Evolutionary conservation across 2,888 invertebrate genomes (phyloP).

Genomic region (Pasiphila rectangulata): DNA sequence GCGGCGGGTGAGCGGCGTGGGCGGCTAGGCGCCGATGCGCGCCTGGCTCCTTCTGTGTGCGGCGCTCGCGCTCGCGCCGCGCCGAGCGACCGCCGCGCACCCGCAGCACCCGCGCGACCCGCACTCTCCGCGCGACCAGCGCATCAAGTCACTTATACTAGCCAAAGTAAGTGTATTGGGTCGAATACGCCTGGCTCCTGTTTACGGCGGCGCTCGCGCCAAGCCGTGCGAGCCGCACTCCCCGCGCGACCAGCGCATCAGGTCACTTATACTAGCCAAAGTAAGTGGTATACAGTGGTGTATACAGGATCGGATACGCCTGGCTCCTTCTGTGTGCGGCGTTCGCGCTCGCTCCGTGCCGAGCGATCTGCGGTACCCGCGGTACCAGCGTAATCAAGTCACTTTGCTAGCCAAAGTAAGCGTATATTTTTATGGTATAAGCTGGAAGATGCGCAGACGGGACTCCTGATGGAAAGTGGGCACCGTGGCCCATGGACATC

Average conservation of each 20-base stretch:
- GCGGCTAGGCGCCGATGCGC: slow-evolving; percentile 75
- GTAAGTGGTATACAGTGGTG: no score
- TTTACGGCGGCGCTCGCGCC: slow-evolving; percentile 77
- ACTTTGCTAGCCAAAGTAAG: slow-evolving; percentile 60
- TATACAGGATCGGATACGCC: no score
- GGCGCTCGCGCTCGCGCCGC: slow-evolving; percentile 74
- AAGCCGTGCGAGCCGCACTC: slow-evolving; percentile 43
- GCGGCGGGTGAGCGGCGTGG: slow-evolving; percentile 68
- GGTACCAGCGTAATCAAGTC: slow-evolving; percentile 47
- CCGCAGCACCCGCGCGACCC: slow-evolving; percentile 29
- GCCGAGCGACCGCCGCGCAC: slow-evolving; percentile 65
- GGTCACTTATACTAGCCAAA: slow-evolving; percentile 64
- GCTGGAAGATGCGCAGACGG: no score
- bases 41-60: slow-evolving; percentile 76
- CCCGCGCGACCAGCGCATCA: slow-evolving; percentile 58
- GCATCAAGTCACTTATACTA: slow-evolving; percentile 64
- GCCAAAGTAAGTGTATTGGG: slow-evolving; percentile 53
- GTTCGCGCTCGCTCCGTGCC: slow-evolving; percentile 73
- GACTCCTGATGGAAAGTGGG: no score
- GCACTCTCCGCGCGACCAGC: slow-evolving; percentile 48
- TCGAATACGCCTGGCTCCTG: slow-evolving; percentile 76
- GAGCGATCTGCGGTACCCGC: slow-evolving; percentile 50
- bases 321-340: slow-evolving; percentile 53
- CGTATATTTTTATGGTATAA: no score
- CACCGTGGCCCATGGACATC: no score